These are phyloP conservation scores for Phortica variegata DNA, from an alignment of 1,140 invertebrate genomes.

Conservation along the genomic window DNA sequence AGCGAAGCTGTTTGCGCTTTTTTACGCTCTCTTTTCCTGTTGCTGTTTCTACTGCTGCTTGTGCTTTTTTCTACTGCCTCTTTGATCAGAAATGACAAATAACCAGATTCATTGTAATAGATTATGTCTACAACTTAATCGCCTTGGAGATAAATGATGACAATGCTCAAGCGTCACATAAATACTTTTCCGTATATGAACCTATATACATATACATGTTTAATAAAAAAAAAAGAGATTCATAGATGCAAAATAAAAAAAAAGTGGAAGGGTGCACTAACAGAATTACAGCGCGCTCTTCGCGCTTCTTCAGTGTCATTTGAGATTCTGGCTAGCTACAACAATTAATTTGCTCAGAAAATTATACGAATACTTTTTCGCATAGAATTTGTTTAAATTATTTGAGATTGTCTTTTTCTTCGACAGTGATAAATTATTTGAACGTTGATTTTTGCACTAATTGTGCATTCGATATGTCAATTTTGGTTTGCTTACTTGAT, in stretches of 20 bases:
- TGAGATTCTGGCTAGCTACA: not conserved
- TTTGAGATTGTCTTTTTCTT: constrained; percentile 15
- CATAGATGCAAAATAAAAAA: constrained; percentile 13
- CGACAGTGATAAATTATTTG: constrained; percentile 9
- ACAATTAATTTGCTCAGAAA: too few species aligned
- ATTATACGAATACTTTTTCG: too few species aligned
- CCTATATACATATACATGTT: too few species aligned
- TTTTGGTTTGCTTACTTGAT: not conserved
- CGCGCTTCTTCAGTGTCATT: not conserved
- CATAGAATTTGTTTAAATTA: too few species aligned
- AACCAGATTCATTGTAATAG: constrained; percentile 58
- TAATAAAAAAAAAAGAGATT: constrained; percentile 12
- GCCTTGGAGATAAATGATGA: constrained; percentile 57
- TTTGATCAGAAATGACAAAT: constrained; percentile 57
- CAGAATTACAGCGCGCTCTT: not conserved
- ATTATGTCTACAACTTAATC: constrained; percentile 58
- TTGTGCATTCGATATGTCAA: constrained; percentile 20
- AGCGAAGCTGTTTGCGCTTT: constrained; percentile 53
- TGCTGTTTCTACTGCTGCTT: constrained; percentile 3
- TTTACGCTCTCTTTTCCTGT: constrained; percentile 22
- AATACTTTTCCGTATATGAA: too few species aligned
- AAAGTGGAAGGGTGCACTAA: constrained; percentile 4
- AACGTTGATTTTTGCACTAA: constrained; percentile 34
- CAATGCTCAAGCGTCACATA: constrained; percentile 54
- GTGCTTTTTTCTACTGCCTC: constrained; percentile 16